Base-by-base conservation (phyloP, 2,888 invertebrate genomes). In the Ichneumon xanthorius region DNA sequence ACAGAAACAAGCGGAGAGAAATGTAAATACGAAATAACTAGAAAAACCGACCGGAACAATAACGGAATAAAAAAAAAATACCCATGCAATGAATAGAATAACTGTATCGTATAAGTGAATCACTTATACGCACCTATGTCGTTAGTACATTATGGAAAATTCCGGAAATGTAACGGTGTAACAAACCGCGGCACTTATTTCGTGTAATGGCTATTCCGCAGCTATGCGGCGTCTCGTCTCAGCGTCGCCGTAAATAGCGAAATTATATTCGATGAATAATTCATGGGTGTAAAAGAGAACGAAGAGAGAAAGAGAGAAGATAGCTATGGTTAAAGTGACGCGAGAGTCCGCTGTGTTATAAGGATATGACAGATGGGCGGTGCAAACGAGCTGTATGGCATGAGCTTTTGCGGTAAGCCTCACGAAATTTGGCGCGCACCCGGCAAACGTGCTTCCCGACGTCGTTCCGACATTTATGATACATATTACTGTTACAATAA, bases 241-340 rank as follows among this genome's bases (percentile, higher is more conserved):
- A 71, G 40, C 58, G 77, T 71, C 53, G 63, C 77, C 76, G 77
- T 82, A 82, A 82, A 82, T 82, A 78, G 82, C 65, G 48, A 82
- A 82, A 82, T 82, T 82, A 82, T 82, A 82, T 82, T 78, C 78
- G 67, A 82, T 82, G 78, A 82, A 82, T 82, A 67, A 82, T 82
- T 78, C 82, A 82, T 82, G 65, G 37, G 22, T 37, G 55, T 7
- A 30, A 2, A 9, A 33, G 67, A 53, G 26, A 48, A 79, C 75
- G 61, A 55, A 26, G 55, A 67, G 33, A 45, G 45, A 70, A 50
- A 63, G 71, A 53, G 79, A 70, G 37, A 65, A 14, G 72, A 37
- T 22, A 71, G 37, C n/a, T 55, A 33, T 58, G 16, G 37, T n/a
- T 30, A 37, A 9, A 37, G n/a, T 50, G 61, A 82, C 40, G 72